A percentile compares a stretch with the other conserved stretches of the same genome.
phyloP scores from a whole-genome alignment of 2,888 invertebrate genomes.

The Allygus modestus region DNA sequence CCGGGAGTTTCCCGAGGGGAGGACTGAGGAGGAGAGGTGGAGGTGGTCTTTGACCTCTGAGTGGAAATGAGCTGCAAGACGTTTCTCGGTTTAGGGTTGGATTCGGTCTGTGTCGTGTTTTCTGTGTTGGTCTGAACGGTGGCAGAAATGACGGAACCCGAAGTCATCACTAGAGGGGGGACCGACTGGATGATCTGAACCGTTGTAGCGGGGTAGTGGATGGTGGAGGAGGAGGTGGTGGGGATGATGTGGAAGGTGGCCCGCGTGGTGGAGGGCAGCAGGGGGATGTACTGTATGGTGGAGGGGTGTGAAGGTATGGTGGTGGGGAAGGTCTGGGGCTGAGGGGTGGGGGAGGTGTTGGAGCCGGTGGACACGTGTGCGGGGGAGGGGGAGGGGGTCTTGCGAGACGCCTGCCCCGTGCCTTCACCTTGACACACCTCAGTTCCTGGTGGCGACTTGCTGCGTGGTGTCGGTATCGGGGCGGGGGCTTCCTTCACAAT shows the following conservation, averaged over 20 bases:
- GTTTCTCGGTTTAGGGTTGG: conserved; percentile 44
- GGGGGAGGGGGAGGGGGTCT: conserved; percentile 61
- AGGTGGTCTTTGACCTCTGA: conserved; percentile 67
- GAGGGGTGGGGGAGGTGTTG: conserved; percentile 72
- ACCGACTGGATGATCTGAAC: conserved; percentile 71
- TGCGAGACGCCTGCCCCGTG: conserved; percentile 53
- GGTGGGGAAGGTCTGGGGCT: conserved; percentile 73
- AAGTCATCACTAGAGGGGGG: conserved; percentile 70
- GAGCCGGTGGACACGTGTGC: conserved; percentile 68
- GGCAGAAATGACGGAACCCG: conserved; percentile 68
- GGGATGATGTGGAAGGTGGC: conserved; percentile 68
- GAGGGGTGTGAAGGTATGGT: conserved; percentile 71
- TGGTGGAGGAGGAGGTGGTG: conserved; percentile 67
- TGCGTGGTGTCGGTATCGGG: conserved; percentile 67
- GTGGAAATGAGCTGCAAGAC: conserved; percentile 68
- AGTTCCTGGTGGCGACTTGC: conserved; percentile 67
- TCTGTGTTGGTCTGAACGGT: conserved; percentile 63
- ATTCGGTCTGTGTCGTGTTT: conserved; percentile 57
- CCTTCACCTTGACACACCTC: conserved; percentile 71
- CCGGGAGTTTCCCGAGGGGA: conserved; percentile 61
- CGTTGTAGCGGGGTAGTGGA: conserved; percentile 71
- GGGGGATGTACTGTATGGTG: conserved; percentile 71
- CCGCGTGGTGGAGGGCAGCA: conserved; percentile 65
- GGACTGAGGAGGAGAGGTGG: conserved; percentile 65
- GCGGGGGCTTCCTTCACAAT: conserved; percentile 60